Base-by-base conservation (phyloP, 2,113 vertebrate genomes). In the Dicrurus megarhynchus region DNA sequence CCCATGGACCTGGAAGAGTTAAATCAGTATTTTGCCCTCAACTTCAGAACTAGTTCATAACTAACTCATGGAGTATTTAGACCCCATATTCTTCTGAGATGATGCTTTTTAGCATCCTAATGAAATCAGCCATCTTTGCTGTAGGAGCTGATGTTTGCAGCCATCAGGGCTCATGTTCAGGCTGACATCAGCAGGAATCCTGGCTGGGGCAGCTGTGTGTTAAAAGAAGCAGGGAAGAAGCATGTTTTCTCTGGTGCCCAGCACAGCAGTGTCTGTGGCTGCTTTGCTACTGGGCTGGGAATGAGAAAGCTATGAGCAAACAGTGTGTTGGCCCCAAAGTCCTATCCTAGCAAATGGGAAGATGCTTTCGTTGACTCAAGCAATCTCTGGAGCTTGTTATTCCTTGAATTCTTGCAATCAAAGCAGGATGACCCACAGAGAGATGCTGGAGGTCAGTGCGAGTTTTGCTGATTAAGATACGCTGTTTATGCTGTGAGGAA, bases 321-420 rank as follows among this genome's bases (percentile, higher is more conserved):
- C 0, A 3, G 6, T 67, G 55, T 3, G 2, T 49, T 1, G 6
- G 28, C 56, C 49, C 47, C 13, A 3, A 59, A 49, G 57, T 47
- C 71, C 63, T 59, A 15, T 35, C 65, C 28, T 11, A 23, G 33
- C 44, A 47, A 78, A 59, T 0, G 4, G 37, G 61, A 87, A 50
- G 75, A 56, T 39, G 60, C 23, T 63, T 87, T 61, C 55, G 32
- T 61, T 70, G 74, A 82, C 74, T 70, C 28, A 52, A 19, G 56
- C 81, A 63, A 14, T 52, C 33, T 77, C 56, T 87, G 39, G 61
- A 74, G 49, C 22, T 59, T 1, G 1, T 80, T 74, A 39, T 59
- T 81, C 41, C 85, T 76, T 91, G 44, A 68, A 71, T 55, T 60
- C 37, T 81, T 89, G 28, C 64, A 67, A 1, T 53, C 7, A 2